phyloP scores from a whole-genome alignment of 2,888 invertebrate genomes.

The Leptarthrus brevirostris region DNA sequence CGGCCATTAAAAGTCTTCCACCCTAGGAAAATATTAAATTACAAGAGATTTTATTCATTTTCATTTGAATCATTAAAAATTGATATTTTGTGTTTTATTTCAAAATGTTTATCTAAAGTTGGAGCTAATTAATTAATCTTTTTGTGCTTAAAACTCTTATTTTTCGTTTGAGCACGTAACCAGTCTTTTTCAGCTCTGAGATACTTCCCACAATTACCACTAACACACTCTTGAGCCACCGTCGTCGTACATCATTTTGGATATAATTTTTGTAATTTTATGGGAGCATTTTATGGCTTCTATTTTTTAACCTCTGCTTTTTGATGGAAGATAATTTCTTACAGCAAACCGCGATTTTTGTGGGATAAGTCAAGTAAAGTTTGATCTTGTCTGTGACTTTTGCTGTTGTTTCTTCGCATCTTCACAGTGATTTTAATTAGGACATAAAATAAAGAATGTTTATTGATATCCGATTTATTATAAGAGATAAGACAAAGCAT shows the following conservation, averaged over 20 bases:
- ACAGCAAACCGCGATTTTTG: constrained; percentile 24
- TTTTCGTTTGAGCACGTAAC: not conserved
- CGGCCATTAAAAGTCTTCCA: constrained; percentile 7
- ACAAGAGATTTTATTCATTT: constrained; percentile 17
- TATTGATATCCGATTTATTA: constrained; percentile 46
- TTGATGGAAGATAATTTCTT: not conserved
- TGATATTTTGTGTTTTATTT: constrained; percentile 35
- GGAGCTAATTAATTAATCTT: constrained; percentile 41
- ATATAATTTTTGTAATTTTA: constrained; percentile 41
- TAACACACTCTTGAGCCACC: not conserved
- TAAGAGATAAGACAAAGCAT: not conserved
- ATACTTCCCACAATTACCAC: not conserved
- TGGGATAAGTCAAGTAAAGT: not conserved
- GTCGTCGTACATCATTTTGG: constrained; percentile 34
- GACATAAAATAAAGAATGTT: constrained; percentile 45
- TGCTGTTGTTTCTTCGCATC: constrained; percentile 1
- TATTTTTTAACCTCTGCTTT: constrained; percentile 11
- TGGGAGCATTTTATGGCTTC: constrained; percentile 35
- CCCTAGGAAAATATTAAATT: constrained; percentile 38
- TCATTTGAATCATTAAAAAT: constrained; percentile 40
- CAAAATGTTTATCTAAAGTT: constrained; percentile 21
- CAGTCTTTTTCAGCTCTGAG: not conserved
- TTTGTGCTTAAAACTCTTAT: not conserved
- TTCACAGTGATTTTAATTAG: constrained; percentile 44
- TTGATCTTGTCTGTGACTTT: not conserved